These are phyloP conservation scores for Hydrozoanthus tunicans DNA, from an alignment of 64 coral and sea anemone species.

Conservation along the genomic window DNA sequence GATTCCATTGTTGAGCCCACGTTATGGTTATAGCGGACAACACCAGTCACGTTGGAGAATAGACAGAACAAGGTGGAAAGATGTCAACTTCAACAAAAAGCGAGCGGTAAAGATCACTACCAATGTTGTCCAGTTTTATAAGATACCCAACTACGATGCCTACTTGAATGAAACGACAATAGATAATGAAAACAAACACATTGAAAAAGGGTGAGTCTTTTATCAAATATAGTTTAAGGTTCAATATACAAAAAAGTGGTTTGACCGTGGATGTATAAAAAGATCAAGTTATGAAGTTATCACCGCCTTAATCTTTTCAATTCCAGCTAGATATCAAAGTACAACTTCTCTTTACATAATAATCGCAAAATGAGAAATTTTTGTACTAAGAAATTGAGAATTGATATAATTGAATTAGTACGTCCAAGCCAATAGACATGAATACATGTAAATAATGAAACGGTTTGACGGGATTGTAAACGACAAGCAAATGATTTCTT, in stretches of 20 bases:
- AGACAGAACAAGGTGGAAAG: not conserved
- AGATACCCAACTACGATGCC: constrained; percentile 34
- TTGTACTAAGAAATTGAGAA: too few relatives aligned
- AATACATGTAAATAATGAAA: too few relatives aligned
- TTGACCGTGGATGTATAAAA: not conserved
- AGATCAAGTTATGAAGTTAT: not conserved
- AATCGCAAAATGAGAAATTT: too few relatives aligned
- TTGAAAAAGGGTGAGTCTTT: constrained; percentile 5
- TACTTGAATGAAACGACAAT: constrained; percentile 5
- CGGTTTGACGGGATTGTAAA: too few relatives aligned
- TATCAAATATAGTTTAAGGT: not conserved
- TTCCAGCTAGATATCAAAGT: not conserved
- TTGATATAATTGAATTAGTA: too few relatives aligned
- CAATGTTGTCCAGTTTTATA: constrained; percentile 42
- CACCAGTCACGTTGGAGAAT: not conserved
- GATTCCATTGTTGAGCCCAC: too few relatives aligned
- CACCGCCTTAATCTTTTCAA: too few relatives aligned
- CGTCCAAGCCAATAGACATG: too few relatives aligned
- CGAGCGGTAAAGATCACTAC: not conserved
- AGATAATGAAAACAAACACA: not conserved
- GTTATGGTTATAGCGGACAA: not conserved
- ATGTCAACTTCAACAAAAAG: not conserved
- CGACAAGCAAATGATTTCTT: too few relatives aligned
- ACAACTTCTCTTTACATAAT: too few relatives aligned
- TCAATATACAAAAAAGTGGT: too few relatives aligned